Percentiles rank a stretch among this genome's conserved stretches.
These are phyloP conservation scores for Volucella inflata DNA, from an alignment of 2,888 invertebrate species.

Conservation along the genomic window DNA sequence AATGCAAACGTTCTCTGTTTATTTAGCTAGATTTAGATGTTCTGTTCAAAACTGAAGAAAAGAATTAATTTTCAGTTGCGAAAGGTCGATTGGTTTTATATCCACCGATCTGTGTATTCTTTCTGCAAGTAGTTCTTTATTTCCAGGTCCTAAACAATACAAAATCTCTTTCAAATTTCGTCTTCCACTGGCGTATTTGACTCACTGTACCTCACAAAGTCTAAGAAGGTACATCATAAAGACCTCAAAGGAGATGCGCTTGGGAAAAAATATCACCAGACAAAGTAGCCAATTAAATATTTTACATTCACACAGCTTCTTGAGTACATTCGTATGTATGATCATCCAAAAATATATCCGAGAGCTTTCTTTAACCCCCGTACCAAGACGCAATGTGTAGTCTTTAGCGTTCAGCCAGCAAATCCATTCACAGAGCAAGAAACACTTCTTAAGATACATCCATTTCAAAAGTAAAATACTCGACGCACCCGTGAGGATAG, in stretches of 20 bases:
- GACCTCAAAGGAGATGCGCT: constrained; percentile 60
- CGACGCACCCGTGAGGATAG: constrained; percentile 29
- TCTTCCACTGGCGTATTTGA: neutral
- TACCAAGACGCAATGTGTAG: constrained; percentile 23
- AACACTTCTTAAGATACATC: neutral
- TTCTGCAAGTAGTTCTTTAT: too few relatives aligned
- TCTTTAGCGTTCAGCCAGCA: constrained; percentile 70
- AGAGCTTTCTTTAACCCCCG: constrained; percentile 35
- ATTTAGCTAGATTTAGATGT: too few relatives aligned
- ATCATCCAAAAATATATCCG: constrained; percentile 61
- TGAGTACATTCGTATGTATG: neutral
- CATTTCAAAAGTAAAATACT: constrained; percentile 42
- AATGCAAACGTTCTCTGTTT: too few relatives aligned
- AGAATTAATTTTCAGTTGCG: too few relatives aligned
- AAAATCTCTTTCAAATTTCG: too few relatives aligned
- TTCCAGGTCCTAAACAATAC: too few relatives aligned
- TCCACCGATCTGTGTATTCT: too few relatives aligned
- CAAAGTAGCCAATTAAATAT: constrained; percentile 75
- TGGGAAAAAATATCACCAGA: constrained; percentile 57
- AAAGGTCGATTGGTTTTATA: too few relatives aligned
- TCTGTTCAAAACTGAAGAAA: too few relatives aligned
- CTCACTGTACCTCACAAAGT: constrained; percentile 47
- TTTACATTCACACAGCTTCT: constrained; percentile 44
- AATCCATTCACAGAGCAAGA: constrained; percentile 63
- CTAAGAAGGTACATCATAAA: constrained; percentile 36